Evolutionary conservation across 2,113 vertebrate genomes (phyloP).

Genomic region (Melanerpes aurifrons): DNA sequence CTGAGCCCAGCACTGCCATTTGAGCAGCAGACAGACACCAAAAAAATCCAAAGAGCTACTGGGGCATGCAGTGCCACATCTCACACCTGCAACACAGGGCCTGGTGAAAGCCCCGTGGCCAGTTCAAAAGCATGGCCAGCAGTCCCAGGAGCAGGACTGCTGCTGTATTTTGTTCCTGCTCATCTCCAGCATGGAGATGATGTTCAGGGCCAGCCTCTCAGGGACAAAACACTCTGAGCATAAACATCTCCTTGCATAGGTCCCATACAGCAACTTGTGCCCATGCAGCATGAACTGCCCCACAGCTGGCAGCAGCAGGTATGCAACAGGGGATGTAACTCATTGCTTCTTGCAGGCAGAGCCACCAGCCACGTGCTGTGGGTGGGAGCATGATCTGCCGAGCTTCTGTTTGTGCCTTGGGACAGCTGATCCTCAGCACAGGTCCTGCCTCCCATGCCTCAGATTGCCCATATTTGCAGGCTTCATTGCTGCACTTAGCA

Average conservation of each 20-base stretch:
- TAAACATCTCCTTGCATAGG: not conserved
- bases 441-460: not conserved
- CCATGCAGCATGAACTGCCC: accelerated
- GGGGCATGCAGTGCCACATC: accelerated
- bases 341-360: not conserved
- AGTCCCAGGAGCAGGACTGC: not conserved
- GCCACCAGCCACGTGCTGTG: accelerated
- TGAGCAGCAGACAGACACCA: not conserved
- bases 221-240: not conserved
- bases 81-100: not conserved
- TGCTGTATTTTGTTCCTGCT: accelerated
- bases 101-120: not conserved
- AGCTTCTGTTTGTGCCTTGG: not conserved
- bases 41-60: not conserved
- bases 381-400: accelerated
- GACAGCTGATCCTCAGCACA: not conserved
- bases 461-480: accelerated
- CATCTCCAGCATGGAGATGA: not conserved
- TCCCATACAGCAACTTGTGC: not conserved
- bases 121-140: not conserved
- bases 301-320: accelerated
- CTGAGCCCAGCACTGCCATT: not conserved
- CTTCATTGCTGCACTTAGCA: not conserved
- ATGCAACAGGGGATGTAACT: not conserved
- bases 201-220: not conserved